These are phyloP conservation scores for Andrena hattorfiana DNA, from an alignment of 2,888 invertebrate species.

Conservation along the genomic window DNA sequence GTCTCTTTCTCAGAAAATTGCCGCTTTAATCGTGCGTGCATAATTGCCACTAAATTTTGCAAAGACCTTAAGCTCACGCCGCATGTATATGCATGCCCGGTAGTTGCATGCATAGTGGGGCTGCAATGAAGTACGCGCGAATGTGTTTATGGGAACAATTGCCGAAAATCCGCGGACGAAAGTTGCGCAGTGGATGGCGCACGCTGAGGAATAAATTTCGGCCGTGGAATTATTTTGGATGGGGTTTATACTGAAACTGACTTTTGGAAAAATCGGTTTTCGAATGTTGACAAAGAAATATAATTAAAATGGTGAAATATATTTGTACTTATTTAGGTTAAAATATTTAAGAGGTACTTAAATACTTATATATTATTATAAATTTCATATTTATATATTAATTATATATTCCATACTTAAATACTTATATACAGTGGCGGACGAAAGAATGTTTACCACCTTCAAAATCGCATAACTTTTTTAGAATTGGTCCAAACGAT, in stretches of 20 bases:
- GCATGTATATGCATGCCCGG: not conserved
- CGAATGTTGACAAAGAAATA: no score
- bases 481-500: no score
- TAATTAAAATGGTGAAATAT: no score
- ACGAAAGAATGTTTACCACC: no score
- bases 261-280: no score
- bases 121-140: conserved; percentile 22
- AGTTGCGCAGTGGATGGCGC: not conserved
- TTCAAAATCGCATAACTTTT: no score
- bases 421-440: no score
- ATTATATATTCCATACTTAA: no score
- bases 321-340: no score
- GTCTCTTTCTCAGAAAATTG: conserved; percentile 55
- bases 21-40: conserved; percentile 58
- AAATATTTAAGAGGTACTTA: no score
- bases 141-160: not conserved
- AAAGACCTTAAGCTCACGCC: conserved; percentile 43
- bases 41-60: conserved; percentile 66
- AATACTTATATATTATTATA: no score
- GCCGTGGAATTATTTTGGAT: not conserved
- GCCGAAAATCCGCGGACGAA: not conserved
- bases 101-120: not conserved
- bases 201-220: not conserved
- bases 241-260: not conserved
- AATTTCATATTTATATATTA: no score